phyloP scores from a whole-genome alignment of 2,797 vertebrate genomes.

The Labroides dimidiatus region DNA sequence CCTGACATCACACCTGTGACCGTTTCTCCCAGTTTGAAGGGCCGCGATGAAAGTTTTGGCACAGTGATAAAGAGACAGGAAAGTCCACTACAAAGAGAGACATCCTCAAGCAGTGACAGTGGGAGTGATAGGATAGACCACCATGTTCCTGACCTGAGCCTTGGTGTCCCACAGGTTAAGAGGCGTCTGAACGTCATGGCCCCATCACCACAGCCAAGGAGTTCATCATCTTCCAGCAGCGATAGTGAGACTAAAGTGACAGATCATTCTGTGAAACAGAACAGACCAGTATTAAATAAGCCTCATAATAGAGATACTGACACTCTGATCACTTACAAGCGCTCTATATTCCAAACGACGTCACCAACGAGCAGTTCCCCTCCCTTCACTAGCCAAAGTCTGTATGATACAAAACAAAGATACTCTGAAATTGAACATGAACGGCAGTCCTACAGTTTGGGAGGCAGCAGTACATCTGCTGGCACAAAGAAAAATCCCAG shows the following conservation, averaged over 20 bases:
- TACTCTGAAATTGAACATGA: slow-evolving; percentile 7
- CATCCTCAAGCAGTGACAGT: slow-evolving; percentile 42
- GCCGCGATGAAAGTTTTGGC: background rate
- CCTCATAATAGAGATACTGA: slow-evolving; percentile 37
- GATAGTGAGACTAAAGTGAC: slow-evolving; percentile 29
- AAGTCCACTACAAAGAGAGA: slow-evolving; percentile 10
- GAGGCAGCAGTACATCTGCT: slow-evolving; percentile 12
- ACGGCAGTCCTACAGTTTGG: background rate
- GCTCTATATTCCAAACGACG: slow-evolving; percentile 59
- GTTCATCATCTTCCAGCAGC: slow-evolving; percentile 45
- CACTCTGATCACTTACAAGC: slow-evolving; percentile 59
- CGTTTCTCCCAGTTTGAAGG: background rate
- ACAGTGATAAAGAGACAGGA: slow-evolving; percentile 8
- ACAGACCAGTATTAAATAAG: slow-evolving; percentile 16
- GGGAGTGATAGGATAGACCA: slow-evolving; percentile 43
- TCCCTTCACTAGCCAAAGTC: slow-evolving; percentile 10
- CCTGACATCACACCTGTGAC: background rate
- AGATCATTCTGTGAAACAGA: slow-evolving; percentile 18
- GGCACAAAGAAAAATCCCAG: slow-evolving; percentile 9
- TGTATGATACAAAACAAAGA: background rate
- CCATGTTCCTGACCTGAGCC: slow-evolving; percentile 34
- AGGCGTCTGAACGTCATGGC: slow-evolving; percentile 53
- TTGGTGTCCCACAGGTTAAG: slow-evolving; percentile 40
- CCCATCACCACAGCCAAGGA: slow-evolving; percentile 34
- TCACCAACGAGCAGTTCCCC: slow-evolving; percentile 12